A percentile compares a stretch with the other conserved stretches of the same genome.
These are phyloP conservation scores for Eutolmus rufibarbis DNA, from an alignment of 2,888 invertebrate genomes.

Conservation along the genomic window DNA sequence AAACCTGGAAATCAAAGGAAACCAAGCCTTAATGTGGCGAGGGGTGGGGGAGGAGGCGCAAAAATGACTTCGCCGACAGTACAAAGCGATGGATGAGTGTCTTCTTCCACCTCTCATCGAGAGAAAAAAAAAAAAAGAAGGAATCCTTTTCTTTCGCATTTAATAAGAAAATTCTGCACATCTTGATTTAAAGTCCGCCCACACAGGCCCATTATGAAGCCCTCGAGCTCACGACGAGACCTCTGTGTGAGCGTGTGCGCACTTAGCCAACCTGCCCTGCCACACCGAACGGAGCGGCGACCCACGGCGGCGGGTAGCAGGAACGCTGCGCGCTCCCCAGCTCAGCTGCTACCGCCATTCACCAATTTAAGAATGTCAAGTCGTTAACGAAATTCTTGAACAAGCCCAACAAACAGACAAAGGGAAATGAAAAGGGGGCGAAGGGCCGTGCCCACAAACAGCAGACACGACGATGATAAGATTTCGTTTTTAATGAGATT, in stretches of 20 bases:
- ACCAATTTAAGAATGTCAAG: constrained; percentile 63
- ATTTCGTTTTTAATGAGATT: constrained; percentile 38
- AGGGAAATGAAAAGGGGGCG: constrained; percentile 14
- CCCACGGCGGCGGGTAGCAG: neutral
- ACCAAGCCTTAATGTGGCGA: neutral
- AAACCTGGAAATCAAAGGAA: constrained; percentile 17
- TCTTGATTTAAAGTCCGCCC: constrained; percentile 39
- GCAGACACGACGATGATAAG: constrained; percentile 13
- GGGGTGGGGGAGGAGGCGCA: neutral
- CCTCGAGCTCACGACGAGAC: neutral
- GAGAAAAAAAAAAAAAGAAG: neutral
- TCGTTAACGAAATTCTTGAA: constrained; percentile 49
- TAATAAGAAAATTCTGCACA: constrained; percentile 41
- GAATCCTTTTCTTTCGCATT: constrained; percentile 17
- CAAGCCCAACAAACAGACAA: neutral
- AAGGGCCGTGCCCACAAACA: constrained; percentile 23
- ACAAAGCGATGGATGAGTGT: constrained; percentile 32
- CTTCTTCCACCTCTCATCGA: neutral
- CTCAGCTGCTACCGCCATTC: constrained; percentile 53
- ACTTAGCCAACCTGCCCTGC: neutral
- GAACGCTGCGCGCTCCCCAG: neutral
- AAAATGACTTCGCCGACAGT: neutral
- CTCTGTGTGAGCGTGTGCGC: neutral
- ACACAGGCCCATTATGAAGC: constrained; percentile 10
- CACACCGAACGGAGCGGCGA: neutral